These are phyloP conservation scores for Onychostruthus taczanowskii DNA, from an alignment of 2,113 vertebrate genomes.

Conservation along the genomic window DNA sequence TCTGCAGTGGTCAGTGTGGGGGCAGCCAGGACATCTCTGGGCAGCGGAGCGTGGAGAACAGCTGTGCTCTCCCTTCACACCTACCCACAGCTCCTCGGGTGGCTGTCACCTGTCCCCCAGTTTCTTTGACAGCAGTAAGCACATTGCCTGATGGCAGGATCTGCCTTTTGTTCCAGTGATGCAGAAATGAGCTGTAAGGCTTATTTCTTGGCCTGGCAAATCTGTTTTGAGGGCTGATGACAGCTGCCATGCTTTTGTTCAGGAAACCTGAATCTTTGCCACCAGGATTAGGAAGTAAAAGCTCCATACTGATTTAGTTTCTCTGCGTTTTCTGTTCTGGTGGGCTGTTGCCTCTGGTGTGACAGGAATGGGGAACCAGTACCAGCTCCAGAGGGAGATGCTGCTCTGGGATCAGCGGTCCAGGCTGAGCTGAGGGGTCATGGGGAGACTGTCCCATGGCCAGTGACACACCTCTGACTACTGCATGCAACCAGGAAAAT, in stretches of 20 bases:
- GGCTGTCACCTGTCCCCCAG: background rate
- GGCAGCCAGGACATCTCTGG: background rate
- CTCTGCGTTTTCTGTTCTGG: background rate
- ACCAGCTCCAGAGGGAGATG: background rate
- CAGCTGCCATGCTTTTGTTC: slow-evolving; percentile 34
- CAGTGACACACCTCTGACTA: background rate
- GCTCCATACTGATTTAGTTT: slow-evolving; percentile 11
- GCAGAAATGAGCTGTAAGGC: background rate
- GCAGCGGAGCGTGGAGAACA: accelerated
- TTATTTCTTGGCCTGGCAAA: slow-evolving; percentile 18
- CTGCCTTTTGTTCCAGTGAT: background rate
- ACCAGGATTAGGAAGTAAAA: slow-evolving; percentile 2
- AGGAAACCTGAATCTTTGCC: slow-evolving; percentile 28
- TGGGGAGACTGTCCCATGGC: background rate
- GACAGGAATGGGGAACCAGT: accelerated
- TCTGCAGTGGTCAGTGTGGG: accelerated
- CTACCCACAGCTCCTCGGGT: accelerated
- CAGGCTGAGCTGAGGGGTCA: background rate
- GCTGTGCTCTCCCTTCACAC: background rate
- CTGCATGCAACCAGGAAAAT: background rate
- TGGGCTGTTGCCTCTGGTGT: background rate
- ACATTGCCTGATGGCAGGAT: background rate
- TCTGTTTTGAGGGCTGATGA: slow-evolving; percentile 3
- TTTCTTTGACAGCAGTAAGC: background rate
- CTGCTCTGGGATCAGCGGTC: background rate